These are phyloP conservation scores for Ctenomys sociabilis DNA, from an alignment of 2,113 vertebrate species.

Conservation along the genomic window DNA sequence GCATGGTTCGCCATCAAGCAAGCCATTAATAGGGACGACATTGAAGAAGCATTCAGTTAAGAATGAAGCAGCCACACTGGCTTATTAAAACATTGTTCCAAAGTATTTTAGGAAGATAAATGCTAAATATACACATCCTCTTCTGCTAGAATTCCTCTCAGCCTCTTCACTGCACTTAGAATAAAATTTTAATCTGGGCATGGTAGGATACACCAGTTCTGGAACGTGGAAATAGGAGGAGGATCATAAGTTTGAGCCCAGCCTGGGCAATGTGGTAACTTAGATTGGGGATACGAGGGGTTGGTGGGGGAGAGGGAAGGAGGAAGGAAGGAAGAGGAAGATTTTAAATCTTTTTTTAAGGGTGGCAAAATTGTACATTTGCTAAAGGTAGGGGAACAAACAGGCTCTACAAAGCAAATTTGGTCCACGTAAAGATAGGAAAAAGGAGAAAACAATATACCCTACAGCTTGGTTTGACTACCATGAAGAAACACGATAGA, in stretches of 20 bases:
- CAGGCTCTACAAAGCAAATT: neutral
- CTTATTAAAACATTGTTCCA: neutral
- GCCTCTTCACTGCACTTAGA: neutral
- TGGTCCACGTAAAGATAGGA: neutral
- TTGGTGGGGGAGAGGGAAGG: fast-evolving
- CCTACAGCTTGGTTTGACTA: neutral
- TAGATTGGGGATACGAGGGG: neutral
- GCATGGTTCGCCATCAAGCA: neutral
- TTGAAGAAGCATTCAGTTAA: neutral
- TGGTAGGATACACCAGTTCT: neutral
- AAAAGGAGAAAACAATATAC: neutral
- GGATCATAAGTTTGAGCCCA: neutral
- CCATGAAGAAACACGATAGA: neutral
- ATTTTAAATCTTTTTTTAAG: neutral
- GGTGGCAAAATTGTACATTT: neutral
- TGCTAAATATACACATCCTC: neutral
- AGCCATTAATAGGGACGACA: neutral
- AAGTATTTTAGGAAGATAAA: neutral
- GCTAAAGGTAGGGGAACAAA: neutral
- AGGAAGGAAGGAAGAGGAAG: neutral
- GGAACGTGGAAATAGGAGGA: neutral
- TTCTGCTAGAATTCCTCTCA: neutral
- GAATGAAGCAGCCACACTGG: neutral
- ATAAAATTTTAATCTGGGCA: neutral
- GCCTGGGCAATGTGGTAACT: neutral